Conservation (phyloP, 2,113 vertebrate genomes). For the Eudorcas thomsonii region DNA sequence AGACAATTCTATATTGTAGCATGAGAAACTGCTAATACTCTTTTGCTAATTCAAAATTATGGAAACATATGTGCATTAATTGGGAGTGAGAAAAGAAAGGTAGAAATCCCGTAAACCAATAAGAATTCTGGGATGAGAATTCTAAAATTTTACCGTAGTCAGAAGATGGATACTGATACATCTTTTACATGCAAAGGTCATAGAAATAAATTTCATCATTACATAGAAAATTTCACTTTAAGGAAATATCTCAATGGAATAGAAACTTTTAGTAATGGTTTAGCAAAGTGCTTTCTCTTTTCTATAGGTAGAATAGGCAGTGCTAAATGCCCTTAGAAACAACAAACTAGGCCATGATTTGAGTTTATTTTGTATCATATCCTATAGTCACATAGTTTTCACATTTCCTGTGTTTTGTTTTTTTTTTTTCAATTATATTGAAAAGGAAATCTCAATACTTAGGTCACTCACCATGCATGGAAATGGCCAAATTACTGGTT, state of each 20-base stretch:
- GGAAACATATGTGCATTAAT: neutral
- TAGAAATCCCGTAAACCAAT: neutral
- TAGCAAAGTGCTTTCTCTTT: neutral
- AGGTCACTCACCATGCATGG: neutral
- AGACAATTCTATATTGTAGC: neutral
- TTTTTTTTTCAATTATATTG: neutral
- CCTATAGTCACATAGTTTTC: neutral
- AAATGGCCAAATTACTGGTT: slow-evolving; percentile 2
- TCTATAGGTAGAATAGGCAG: neutral
- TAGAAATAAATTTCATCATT: neutral
- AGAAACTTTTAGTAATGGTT: neutral
- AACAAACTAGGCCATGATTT: neutral
- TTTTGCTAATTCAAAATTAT: neutral
- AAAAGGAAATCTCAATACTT: neutral
- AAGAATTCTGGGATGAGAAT: neutral
- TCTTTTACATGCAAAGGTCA: neutral
- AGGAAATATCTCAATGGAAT: neutral
- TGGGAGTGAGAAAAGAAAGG: neutral
- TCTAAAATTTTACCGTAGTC: neutral
- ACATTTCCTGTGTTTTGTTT: neutral
- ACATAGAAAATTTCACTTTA: neutral
- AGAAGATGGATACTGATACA: neutral
- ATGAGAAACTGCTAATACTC: neutral
- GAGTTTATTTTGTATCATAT: neutral
- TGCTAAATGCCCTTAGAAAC: neutral